These are phyloP conservation scores for Rutilus rutilus DNA, from an alignment of 2,113 vertebrate genomes.

Conservation along the genomic window DNA sequence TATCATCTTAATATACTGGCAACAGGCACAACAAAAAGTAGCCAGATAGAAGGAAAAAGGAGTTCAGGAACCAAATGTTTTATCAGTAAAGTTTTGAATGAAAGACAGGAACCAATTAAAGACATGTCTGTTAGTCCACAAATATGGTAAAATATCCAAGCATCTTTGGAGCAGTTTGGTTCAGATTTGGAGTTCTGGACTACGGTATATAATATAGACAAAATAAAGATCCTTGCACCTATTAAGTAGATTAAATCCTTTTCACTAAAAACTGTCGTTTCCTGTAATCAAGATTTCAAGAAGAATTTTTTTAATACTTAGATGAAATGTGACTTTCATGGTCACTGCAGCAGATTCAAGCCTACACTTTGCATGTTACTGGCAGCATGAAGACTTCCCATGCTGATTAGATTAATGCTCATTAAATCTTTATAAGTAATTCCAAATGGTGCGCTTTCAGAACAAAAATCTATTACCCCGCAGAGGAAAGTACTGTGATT, in stretches of 20 bases:
- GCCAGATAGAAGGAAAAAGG: background rate
- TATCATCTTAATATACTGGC: background rate
- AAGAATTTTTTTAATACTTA: background rate
- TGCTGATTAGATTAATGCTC: slow-evolving; percentile 26
- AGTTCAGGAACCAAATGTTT: background rate
- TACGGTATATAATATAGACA: background rate
- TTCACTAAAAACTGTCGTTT: background rate
- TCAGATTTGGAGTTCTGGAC: background rate
- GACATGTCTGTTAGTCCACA: background rate
- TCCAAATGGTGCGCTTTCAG: slow-evolving; percentile 14
- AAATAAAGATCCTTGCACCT: too few relatives aligned
- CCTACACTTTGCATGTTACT: background rate
- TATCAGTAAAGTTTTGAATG: background rate
- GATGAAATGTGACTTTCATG: background rate
- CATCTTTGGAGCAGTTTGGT: background rate
- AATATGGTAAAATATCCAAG: background rate
- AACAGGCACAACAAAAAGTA: background rate
- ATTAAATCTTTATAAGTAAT: slow-evolving; percentile 29
- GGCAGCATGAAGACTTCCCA: slow-evolving; percentile 9
- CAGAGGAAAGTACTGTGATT: slow-evolving; percentile 17
- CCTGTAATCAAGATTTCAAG: background rate
- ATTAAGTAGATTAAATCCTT: background rate
- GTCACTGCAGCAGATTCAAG: background rate
- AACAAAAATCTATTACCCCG: slow-evolving; percentile 9
- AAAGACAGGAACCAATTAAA: background rate